Evolutionary conservation across 2,113 vertebrate species (phyloP).

Genomic region (Phyllostomus hastatus): DNA sequence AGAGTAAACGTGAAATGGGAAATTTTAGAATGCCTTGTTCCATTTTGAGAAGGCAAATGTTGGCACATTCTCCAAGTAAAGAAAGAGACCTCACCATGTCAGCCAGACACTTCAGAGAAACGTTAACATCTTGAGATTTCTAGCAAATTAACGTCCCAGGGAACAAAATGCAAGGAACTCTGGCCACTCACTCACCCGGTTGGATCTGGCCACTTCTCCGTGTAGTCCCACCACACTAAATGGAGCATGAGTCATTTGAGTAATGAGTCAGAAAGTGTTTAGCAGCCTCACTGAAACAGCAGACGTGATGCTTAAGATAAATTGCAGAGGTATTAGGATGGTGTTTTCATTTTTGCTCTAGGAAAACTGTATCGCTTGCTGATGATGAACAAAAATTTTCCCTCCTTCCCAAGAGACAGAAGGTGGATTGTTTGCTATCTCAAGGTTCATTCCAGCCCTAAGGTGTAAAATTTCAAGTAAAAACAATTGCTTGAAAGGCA

Average conservation of each 20-base stretch:
- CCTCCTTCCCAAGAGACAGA: neutral
- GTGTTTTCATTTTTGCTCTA: neutral
- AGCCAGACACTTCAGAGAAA: conserved; percentile 2
- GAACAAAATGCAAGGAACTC: conserved; percentile 36
- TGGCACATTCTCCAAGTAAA: neutral
- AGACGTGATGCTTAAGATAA: conserved; percentile 32
- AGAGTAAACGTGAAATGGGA: neutral
- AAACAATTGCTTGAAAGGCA: neutral
- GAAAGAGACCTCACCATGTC: neutral
- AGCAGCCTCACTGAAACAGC: neutral
- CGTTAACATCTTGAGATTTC: neutral
- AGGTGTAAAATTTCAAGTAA: conserved; percentile 13
- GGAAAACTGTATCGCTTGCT: neutral
- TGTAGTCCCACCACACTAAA: conserved; percentile 46
- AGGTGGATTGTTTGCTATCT: neutral
- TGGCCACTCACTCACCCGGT: neutral
- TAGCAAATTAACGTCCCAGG: conserved; percentile 39
- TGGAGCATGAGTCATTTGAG: conserved; percentile 64
- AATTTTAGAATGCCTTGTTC: neutral
- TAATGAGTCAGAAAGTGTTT: conserved; percentile 70
- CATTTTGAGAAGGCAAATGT: neutral
- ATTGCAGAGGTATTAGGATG: conserved; percentile 23
- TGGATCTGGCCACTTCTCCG: conserved; percentile 24
- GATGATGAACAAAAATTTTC: neutral
- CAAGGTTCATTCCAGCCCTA: neutral